phyloP scores from a whole-genome alignment of 2,113 vertebrate species.

The Bungarus multicinctus region DNA sequence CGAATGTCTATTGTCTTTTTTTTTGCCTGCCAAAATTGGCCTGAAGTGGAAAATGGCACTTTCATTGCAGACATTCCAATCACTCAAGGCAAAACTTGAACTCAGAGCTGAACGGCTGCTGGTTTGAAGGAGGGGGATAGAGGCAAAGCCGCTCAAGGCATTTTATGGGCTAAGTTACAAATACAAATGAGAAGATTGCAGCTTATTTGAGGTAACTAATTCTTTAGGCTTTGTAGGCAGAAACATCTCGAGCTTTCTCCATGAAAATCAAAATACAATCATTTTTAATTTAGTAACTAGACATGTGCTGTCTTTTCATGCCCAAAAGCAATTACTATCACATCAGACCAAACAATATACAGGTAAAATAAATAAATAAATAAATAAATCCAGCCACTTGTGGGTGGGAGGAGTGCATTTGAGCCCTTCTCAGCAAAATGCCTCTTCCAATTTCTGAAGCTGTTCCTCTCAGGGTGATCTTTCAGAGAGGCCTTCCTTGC shows the following conservation, averaged over 20 bases:
- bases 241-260: not conserved
- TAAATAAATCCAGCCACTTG: not conserved
- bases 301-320: not conserved
- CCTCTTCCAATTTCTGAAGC: slow-evolving; percentile 41
- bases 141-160: not conserved
- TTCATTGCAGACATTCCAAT: not conserved
- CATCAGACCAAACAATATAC: not conserved
- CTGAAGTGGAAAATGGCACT: not conserved
- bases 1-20: not conserved
- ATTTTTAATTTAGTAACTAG: not conserved
- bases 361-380: not conserved
- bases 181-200: not conserved
- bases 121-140: not conserved
- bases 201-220: not conserved
- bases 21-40: not conserved
- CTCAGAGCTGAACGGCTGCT: not conserved
- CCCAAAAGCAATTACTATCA: not conserved
- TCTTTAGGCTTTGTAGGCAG: not conserved
- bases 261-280: not conserved
- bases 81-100: not conserved
- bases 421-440: slow-evolving; percentile 56
- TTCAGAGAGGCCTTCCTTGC: slow-evolving; percentile 42
- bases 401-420: slow-evolving; percentile 34
- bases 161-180: not conserved
- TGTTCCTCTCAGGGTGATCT: slow-evolving; percentile 25